Percentiles rank a stretch among this genome's conserved stretches.
phyloP scores from a whole-genome alignment of 2,113 vertebrate genomes.

The Megaceryle torquata region DNA sequence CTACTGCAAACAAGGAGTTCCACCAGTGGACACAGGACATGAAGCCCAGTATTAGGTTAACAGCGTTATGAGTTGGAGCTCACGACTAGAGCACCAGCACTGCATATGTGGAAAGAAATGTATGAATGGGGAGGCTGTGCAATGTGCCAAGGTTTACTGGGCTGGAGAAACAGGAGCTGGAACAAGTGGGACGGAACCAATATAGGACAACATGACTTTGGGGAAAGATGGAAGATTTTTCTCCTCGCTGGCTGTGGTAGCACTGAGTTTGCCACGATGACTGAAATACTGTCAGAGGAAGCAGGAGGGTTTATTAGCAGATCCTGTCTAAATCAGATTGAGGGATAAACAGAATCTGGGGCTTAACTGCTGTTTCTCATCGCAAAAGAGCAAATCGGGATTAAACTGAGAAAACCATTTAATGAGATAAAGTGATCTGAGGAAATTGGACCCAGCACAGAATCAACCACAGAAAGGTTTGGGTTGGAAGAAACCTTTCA shows the following conservation, averaged over 20 bases:
- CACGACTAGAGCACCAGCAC: background rate
- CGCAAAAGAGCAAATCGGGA: background rate
- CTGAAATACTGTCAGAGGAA: background rate
- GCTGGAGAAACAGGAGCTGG: background rate
- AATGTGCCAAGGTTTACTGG: fast-evolving
- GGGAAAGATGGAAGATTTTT: background rate
- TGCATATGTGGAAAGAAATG: background rate
- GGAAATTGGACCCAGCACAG: background rate
- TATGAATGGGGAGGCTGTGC: background rate
- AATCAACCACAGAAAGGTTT: too few species aligned
- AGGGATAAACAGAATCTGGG: slow-evolving; percentile 7
- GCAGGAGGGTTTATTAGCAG: background rate
- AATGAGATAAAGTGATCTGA: background rate
- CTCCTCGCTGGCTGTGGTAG: background rate
- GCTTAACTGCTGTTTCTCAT: background rate
- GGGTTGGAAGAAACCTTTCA: background rate
- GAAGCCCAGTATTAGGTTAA: background rate
- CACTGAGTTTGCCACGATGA: background rate
- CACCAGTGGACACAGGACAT: background rate
- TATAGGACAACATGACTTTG: background rate
- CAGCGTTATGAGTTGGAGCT: background rate
- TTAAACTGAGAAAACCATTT: background rate
- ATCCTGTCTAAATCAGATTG: background rate
- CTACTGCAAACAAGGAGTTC: background rate
- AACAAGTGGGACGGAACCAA: fast-evolving